These are phyloP conservation scores for Parotocinclus haroldoi DNA, from an alignment of 2,797 vertebrate species.

Conservation along the genomic window DNA sequence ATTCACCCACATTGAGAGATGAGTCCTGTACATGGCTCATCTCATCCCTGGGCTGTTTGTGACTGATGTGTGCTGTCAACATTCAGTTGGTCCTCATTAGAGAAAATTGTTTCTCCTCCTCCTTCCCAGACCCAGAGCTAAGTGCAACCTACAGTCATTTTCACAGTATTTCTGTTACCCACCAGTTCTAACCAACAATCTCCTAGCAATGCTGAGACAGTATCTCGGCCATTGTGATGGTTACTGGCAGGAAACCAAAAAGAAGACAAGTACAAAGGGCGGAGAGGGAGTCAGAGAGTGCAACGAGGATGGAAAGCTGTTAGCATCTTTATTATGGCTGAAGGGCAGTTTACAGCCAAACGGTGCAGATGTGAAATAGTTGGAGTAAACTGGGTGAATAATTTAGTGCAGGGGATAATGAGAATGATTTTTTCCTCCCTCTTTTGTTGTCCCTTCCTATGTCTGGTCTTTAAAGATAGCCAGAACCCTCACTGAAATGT, in stretches of 20 bases:
- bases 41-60: constrained; percentile 7
- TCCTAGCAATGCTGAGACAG: constrained; percentile 6
- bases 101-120: background rate
- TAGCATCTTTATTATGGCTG: constrained; percentile 46
- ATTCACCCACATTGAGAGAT: constrained; percentile 6
- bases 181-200: constrained; percentile 4
- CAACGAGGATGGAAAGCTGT: constrained; percentile 28
- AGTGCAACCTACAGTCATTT: constrained; percentile 1
- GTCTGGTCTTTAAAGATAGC: constrained; percentile 59
- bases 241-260: constrained; percentile 39
- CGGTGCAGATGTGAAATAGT: constrained; percentile 49
- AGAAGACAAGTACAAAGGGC: constrained; percentile 18
- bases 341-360: constrained; percentile 51
- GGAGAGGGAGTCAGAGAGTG: constrained; percentile 16
- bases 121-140: constrained; percentile 1
- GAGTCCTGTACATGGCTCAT: constrained; percentile 13
- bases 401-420: constrained; percentile 59
- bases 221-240: constrained; percentile 2
- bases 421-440: constrained; percentile 53
- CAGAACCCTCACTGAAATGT: constrained; percentile 29
- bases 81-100: constrained; percentile 33
- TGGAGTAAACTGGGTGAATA: constrained; percentile 51
- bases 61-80: constrained; percentile 31
- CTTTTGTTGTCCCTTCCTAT: constrained; percentile 44
- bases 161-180: background rate